Evolutionary conservation across 2,797 vertebrate species (phyloP).

Genomic region (Mormyrus proboscirostris): DNA sequence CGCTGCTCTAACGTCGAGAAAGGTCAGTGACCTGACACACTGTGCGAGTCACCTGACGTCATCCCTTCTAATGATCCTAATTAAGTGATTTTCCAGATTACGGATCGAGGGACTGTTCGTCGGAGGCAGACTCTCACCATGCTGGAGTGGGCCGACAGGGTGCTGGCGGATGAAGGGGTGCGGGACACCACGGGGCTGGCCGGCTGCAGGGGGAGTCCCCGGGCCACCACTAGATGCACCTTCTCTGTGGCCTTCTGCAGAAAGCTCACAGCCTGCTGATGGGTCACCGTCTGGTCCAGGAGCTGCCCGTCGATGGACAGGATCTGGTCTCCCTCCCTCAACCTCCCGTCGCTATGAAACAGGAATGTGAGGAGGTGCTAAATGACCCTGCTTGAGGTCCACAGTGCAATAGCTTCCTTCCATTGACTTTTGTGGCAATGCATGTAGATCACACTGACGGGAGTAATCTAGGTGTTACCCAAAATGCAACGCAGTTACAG

Average conservation of each 20-base stretch:
- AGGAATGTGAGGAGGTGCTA: neutral
- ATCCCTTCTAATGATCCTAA: neutral
- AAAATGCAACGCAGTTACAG: neutral
- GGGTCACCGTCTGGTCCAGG: conserved; percentile 86
- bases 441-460: neutral
- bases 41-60: neutral
- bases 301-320: conserved; percentile 84
- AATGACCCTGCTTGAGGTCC: neutral
- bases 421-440: neutral
- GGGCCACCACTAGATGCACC: conserved; percentile 79
- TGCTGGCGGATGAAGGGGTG: conserved; percentile 89
- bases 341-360: conserved; percentile 78
- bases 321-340: conserved; percentile 93
- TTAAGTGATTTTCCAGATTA: neutral
- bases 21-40: neutral
- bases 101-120: neutral
- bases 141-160: conserved; percentile 84
- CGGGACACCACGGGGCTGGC: conserved; percentile 79
- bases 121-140: conserved; percentile 58
- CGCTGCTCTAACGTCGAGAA: neutral
- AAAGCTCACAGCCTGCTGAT: conserved; percentile 88
- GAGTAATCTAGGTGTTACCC: neutral
- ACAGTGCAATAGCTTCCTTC: neutral
- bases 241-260: conserved; percentile 83
- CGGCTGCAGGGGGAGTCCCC: conserved; percentile 77